Conservation (phyloP, 2,113 vertebrate genomes). For the Trochalopteron elliotii region DNA sequence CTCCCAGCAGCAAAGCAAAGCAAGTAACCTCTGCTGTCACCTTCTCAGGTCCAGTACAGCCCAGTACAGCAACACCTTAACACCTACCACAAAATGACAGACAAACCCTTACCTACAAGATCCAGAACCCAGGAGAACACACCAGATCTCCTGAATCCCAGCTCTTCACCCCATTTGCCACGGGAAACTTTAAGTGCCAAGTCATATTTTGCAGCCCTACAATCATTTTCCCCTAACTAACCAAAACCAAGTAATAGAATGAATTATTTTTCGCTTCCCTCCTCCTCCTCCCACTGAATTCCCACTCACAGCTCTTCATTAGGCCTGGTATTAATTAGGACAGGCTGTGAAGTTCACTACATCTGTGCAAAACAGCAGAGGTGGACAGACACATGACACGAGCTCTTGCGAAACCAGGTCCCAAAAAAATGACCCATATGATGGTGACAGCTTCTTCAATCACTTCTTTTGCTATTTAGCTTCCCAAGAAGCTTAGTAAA, state of each 20-base stretch:
- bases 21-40: background rate
- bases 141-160: background rate
- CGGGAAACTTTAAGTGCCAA: background rate
- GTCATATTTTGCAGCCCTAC: slow-evolving; percentile 16
- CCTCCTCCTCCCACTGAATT: background rate
- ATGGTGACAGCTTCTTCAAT: background rate
- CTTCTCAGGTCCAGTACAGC: background rate
- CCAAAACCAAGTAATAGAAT: background rate
- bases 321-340: background rate
- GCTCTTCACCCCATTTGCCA: background rate
- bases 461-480: background rate
- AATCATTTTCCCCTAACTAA: background rate
- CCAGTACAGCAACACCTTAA: background rate
- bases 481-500: background rate
- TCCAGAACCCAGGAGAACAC: background rate
- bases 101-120: background rate
- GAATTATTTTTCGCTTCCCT: background rate
- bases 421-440: background rate
- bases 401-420: background rate
- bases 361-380: background rate
- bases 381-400: background rate
- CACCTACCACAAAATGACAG: accelerated
- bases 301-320: background rate
- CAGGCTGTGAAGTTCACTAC: background rate
- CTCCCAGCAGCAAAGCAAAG: background rate